Evolutionary conservation across 2,888 invertebrate species (phyloP).

Genomic region (Eledone cirrhosa): DNA sequence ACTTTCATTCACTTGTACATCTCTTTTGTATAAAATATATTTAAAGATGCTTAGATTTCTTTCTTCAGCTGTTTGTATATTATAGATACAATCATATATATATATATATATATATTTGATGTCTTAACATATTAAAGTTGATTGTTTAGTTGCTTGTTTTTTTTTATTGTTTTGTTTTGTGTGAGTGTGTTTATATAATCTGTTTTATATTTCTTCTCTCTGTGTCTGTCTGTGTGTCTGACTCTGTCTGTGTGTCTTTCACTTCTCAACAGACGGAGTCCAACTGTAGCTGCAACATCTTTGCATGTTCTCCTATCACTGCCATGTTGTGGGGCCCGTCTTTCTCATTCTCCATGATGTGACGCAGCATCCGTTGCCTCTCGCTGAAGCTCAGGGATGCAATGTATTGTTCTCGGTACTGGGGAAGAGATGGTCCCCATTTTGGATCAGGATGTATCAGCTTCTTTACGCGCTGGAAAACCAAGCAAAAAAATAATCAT

Average conservation of each 20-base stretch:
- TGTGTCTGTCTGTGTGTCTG: neutral
- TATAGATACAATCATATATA: no score
- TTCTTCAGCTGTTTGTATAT: no score
- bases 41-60: no score
- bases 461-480: constrained; percentile 48
- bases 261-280: constrained; percentile 11
- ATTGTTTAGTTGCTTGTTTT: no score
- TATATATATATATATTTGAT: no score
- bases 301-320: constrained; percentile 16
- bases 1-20: no score
- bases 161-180: constrained; percentile 17
- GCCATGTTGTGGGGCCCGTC: constrained; percentile 6
- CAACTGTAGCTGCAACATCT: constrained; percentile 19
- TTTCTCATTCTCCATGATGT: constrained; percentile 23
- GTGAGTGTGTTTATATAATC: constrained; percentile 2
- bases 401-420: constrained; percentile 47
- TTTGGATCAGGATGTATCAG: constrained; percentile 46
- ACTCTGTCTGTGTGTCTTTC: neutral
- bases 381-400: constrained; percentile 37
- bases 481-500: neutral
- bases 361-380: constrained; percentile 11
- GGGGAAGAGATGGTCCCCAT: constrained; percentile 55
- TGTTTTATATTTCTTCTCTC: neutral
- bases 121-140: no score
- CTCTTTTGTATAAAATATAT: no score